Base-by-base conservation (phyloP, 2,113 vertebrate genomes). In the Alexandromys fortis region DNA sequence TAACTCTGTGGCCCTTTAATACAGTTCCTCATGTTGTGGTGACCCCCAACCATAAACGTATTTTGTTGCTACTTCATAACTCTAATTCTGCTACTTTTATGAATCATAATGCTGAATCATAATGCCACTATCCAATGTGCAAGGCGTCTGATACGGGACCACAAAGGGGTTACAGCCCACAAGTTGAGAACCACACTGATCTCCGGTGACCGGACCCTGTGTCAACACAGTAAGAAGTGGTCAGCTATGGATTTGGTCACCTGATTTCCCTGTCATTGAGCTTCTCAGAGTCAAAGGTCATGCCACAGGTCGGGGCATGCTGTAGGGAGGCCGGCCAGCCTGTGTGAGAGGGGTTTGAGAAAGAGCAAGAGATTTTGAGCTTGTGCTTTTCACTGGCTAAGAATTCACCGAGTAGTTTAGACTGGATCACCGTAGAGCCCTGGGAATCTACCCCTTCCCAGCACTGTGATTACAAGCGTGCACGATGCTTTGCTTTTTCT, bases 231-330 rank as follows among this genome's bases (percentile, higher is more conserved):
- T 30, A 21, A 13, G 79, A 91, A 1, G 8, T 22, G 24, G 42
- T 14, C 6, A 45, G 33, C 22, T 5, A 17, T 2, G 12, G 30
- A 12, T 19, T 6, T 16, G 14, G 30, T 1, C 1, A 2, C 13
- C 33, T 0, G 11, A 3, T 26, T 35, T 16, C 0, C 0, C 14
- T 35, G 4, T 8, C 0, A 3, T 22, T 10, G 10, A 28, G 7
- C 26, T 73, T 3, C 61, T 61, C 5, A 45, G 73, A 7, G 21
- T 38, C 79, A 1, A n/a, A 49, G 47, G 28, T 45, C 17, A 35
- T 0, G 21, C 10, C 75, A 11, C 24, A 63, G 52, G 38, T 2
- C 1, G 24, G 0, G 47, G n/a, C 22, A 0, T 7, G 22, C 28
- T 7, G 79, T 22, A 2, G 38, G 26, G 2, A 12, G 38, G 49